These are phyloP conservation scores for Meiosimyza platycephala DNA, from an alignment of 2,888 invertebrate genomes.

Conservation along the genomic window DNA sequence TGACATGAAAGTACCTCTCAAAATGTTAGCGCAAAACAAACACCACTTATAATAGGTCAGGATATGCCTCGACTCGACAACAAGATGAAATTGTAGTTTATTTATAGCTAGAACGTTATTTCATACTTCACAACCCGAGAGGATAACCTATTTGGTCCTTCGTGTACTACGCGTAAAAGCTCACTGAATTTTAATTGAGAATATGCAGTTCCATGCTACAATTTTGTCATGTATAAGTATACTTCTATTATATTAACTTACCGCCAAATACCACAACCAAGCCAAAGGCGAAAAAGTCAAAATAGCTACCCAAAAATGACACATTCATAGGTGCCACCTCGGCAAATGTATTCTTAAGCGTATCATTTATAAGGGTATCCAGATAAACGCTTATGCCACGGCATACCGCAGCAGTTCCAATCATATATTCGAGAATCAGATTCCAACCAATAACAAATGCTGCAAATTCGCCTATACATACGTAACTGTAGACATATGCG, in stretches of 20 bases:
- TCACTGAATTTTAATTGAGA: too few relatives aligned
- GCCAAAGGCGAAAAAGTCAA: constrained; percentile 79
- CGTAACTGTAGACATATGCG: constrained; percentile 85
- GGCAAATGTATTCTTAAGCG: constrained; percentile 74
- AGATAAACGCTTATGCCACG: constrained; percentile 81
- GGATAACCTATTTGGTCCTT: too few relatives aligned
- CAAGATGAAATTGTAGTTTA: too few relatives aligned
- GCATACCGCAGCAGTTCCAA: constrained; percentile 80
- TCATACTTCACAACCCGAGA: too few relatives aligned
- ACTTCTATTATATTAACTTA: constrained; percentile 59
- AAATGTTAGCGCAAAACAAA: too few relatives aligned
- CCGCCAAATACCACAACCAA: constrained; percentile 76
- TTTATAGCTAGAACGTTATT: too few relatives aligned
- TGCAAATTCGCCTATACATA: constrained; percentile 85
- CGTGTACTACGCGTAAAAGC: too few relatives aligned
- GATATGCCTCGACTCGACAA: too few relatives aligned
- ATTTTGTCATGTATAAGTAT: too few relatives aligned
- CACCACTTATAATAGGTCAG: too few relatives aligned
- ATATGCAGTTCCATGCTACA: too few relatives aligned
- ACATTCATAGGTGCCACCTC: constrained; percentile 73
- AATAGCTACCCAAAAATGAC: constrained; percentile 74
- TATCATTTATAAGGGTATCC: constrained; percentile 74
- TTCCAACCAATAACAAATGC: constrained; percentile 95
- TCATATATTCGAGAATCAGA: constrained; percentile 84
- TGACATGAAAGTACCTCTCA: too few relatives aligned